Evolutionary conservation across 1,140 invertebrate genomes (phyloP), one percentile per base, ranked within the genome.

Genomic region (Drosophila parvula): DNA sequence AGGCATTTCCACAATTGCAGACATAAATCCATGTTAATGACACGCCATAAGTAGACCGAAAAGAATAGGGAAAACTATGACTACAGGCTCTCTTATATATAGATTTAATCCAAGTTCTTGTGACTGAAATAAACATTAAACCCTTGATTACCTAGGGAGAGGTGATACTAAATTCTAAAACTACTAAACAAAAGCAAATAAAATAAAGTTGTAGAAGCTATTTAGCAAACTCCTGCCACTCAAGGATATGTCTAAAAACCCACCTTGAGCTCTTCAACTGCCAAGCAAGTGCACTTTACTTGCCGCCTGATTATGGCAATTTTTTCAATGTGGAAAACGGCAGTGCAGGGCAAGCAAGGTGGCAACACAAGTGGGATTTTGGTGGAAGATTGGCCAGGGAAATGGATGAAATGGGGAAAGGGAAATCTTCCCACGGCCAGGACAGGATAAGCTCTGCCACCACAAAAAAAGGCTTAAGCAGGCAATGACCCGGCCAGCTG

Each of bases 21-120:
- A 45, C 78, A 80, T 80, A 73, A 77, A 77, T 65, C 56, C 55
- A n/a, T 12, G 22, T 36, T 36, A 45, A 38, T 45, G 62, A n/a
- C 41, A 30, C 55, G 53, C 8, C 30, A 56, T 16, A 30, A 10
- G 47, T 38, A 32, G 16, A 47, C 7, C 43, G 11, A 16, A 48
- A 27, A 28, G 18, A 12, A 47, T 28, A 14, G 12, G 1, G 16
- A 14, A 6, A 3, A 10, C n/a, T n/a, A n/a, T n/a, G n/a, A n/a
- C n/a, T n/a, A n/a, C n/a, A n/a, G n/a, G n/a, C n/a, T n/a, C n/a
- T n/a, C n/a, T n/a, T n/a, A n/a, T n/a, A n/a, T n/a, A n/a, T n/a
- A n/a, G n/a, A n/a, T n/a, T n/a, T n/a, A n/a, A n/a, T n/a, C n/a
- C n/a, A n/a, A 8, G 30, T 30, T 30, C 30, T 30, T 30, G 30